Percentiles rank a stretch among this genome's conserved stretches.
Conservation (phyloP, 2,113 vertebrate species). For the Panurus biarmicus region DNA sequence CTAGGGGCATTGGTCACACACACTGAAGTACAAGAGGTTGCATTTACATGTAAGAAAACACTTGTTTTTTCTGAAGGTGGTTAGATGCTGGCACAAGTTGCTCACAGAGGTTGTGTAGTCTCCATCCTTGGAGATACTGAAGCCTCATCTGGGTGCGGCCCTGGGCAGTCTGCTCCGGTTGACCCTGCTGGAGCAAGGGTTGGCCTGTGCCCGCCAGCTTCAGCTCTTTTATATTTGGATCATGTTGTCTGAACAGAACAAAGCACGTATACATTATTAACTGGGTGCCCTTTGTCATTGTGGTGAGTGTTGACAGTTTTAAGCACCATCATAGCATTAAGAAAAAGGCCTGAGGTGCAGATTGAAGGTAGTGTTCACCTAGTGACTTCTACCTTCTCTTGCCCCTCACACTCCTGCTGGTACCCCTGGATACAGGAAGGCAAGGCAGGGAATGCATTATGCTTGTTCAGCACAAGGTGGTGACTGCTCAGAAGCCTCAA, state of each 20-base stretch:
- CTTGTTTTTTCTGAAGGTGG: neutral
- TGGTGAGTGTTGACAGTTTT: neutral
- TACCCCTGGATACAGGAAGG: neutral
- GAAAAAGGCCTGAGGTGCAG: neutral
- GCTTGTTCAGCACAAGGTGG: neutral
- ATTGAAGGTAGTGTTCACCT: neutral
- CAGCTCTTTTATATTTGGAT: neutral
- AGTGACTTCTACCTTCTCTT: neutral
- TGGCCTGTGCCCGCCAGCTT: neutral
- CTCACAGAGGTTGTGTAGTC: neutral
- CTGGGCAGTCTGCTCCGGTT: neutral
- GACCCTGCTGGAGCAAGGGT: neutral
- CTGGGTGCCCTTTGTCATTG: neutral
- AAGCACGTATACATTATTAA: fast-evolving
- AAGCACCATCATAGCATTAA: neutral
- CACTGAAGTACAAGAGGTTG: neutral
- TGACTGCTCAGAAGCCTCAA: neutral
- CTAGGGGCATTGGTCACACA: too few relatives aligned
- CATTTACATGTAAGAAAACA: neutral
- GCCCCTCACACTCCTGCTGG: neutral
- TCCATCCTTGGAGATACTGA: neutral
- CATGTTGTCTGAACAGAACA: neutral
- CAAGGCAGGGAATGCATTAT: fast-evolving
- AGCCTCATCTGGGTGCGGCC: fast-evolving
- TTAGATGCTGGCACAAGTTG: neutral